Evolutionary conservation across 2,113 vertebrate species (phyloP).

Genomic region (Pseudolaguvia tuberculata): DNA sequence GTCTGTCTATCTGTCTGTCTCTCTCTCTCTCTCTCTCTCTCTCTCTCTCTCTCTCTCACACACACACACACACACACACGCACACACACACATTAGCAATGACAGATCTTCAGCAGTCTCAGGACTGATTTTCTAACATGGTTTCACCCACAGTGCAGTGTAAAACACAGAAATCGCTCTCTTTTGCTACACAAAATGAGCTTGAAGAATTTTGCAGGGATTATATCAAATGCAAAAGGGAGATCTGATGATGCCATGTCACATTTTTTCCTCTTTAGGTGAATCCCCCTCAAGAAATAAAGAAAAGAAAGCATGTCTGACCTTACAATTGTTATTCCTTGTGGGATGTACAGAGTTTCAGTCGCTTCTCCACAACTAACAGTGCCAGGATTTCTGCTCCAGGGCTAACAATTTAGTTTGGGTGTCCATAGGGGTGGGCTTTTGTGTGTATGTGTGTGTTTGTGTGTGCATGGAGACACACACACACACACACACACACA

Average conservation of each 20-base stretch:
- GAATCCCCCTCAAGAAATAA: slow-evolving; percentile 37
- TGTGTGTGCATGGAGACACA: slow-evolving; percentile 37
- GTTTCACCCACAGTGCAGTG: not conserved
- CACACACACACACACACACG: not conserved
- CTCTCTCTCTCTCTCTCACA: not conserved
- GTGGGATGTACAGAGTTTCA: slow-evolving; percentile 53
- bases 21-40: not conserved
- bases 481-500: no score
- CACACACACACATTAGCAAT: not conserved
- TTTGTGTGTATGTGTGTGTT: slow-evolving; percentile 47
- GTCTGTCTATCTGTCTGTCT: not conserved
- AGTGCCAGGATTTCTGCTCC: slow-evolving; percentile 56
- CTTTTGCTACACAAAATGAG: slow-evolving; percentile 7
- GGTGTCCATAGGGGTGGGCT: slow-evolving; percentile 51
- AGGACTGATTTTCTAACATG: slow-evolving; percentile 16
- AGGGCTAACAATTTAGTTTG: slow-evolving; percentile 54
- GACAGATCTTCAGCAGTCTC: slow-evolving; percentile 1
- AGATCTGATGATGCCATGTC: slow-evolving; percentile 29
- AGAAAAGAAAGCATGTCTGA: slow-evolving; percentile 51
- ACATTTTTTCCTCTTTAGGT: slow-evolving; percentile 36
- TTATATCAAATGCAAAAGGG: slow-evolving; percentile 20
- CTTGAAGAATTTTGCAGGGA: not conserved
- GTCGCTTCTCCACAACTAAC: slow-evolving; percentile 56
- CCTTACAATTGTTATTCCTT: slow-evolving; percentile 54
- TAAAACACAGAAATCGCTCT: slow-evolving; percentile 5